phyloP scores from a whole-genome alignment of 2,113 vertebrate species.

The Pardalotus punctatus region DNA sequence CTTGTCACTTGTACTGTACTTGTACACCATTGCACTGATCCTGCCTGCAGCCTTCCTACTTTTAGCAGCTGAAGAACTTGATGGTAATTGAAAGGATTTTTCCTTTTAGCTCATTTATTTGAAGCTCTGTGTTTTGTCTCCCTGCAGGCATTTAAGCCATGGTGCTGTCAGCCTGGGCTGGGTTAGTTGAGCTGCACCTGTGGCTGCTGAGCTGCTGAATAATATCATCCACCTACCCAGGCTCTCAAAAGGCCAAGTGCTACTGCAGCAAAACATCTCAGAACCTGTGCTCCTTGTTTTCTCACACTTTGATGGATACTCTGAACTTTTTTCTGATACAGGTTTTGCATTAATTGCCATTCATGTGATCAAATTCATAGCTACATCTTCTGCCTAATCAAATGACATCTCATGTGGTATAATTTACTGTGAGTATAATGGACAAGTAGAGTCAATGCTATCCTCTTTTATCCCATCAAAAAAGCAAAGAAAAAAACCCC shows the following conservation, averaged over 20 bases:
- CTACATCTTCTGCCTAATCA: neutral
- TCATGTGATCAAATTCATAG: neutral
- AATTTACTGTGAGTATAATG: neutral
- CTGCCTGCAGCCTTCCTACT: neutral
- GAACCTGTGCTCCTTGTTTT: rapidly evolving
- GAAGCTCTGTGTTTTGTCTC: neutral
- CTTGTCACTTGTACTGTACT: neutral
- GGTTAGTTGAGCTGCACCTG: neutral
- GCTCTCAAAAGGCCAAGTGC: neutral
- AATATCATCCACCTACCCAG: rapidly evolving
- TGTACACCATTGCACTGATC: neutral
- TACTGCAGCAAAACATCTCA: neutral
- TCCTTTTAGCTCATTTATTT: neutral
- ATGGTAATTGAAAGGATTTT: neutral
- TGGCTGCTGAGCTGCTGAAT: neutral
- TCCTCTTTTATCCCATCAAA: neutral
- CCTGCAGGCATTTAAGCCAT: rapidly evolving
- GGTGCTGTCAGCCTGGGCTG: rapidly evolving
- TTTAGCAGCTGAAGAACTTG: neutral
- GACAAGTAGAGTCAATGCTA: neutral
- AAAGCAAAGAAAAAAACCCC: neutral
- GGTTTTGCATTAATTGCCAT: neutral
- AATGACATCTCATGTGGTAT: neutral
- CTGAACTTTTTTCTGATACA: neutral
- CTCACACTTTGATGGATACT: neutral